Percentiles rank a stretch among this genome's conserved stretches.
These are phyloP conservation scores for Forbesichthys agassizii DNA, from an alignment of 2,113 vertebrate species.

Conservation along the genomic window DNA sequence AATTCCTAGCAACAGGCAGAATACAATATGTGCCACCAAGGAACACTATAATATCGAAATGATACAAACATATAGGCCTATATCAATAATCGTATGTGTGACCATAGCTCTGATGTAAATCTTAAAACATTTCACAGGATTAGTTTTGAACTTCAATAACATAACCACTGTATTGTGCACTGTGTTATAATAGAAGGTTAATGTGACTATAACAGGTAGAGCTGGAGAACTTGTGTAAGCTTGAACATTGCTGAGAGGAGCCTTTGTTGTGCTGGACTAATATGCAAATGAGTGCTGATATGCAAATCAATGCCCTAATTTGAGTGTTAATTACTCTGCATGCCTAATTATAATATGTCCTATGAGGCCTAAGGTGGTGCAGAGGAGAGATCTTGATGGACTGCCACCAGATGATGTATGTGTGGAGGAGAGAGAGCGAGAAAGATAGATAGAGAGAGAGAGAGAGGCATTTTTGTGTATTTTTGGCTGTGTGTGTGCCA, in stretches of 20 bases:
- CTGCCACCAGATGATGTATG: slow-evolving; percentile 46
- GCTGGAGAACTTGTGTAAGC: neutral
- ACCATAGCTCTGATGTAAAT: too few species aligned
- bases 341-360: slow-evolving; percentile 71
- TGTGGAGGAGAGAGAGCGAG: slow-evolving; percentile 22
- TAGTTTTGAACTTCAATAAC: too few species aligned
- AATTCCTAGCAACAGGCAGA: too few species aligned
- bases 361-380: slow-evolving; percentile 68
- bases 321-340: slow-evolving; percentile 73
- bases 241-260: slow-evolving; percentile 21
- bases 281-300: slow-evolving; percentile 58
- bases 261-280: slow-evolving; percentile 23
- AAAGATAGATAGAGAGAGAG: slow-evolving; percentile 10
- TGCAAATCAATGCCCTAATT: slow-evolving; percentile 71
- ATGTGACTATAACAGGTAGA: neutral
- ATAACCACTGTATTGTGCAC: neutral
- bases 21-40: too few species aligned
- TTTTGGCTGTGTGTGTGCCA: slow-evolving; percentile 5
- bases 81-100: too few species aligned
- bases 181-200: neutral
- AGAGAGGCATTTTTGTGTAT: too few species aligned
- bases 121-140: too few species aligned
- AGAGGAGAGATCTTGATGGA: slow-evolving; percentile 35
- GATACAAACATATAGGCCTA: too few species aligned
- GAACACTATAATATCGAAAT: too few species aligned